Conservation (phyloP, 2,797 vertebrate genomes). For the Lithobates pipiens region DNA sequence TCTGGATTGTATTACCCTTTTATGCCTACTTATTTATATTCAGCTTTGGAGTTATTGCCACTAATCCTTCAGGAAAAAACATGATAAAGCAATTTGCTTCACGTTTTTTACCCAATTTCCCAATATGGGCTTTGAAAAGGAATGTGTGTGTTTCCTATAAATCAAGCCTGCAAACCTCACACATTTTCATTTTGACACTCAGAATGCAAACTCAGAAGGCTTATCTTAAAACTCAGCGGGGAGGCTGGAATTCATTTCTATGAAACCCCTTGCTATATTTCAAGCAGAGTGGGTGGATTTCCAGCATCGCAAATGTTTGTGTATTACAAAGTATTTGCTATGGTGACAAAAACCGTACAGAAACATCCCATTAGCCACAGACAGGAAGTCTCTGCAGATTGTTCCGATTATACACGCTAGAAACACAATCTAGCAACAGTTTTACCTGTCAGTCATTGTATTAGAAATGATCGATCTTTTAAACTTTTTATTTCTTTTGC, state of each 20-base stretch:
- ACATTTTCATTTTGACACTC: constrained; percentile 74
- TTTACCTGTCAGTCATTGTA: constrained; percentile 71
- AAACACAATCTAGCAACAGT: constrained; percentile 74
- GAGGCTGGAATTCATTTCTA: constrained; percentile 81
- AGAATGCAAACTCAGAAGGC: constrained; percentile 76
- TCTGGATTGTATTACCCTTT: constrained; percentile 35
- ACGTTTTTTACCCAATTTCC: constrained; percentile 33
- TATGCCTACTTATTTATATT: constrained; percentile 9
- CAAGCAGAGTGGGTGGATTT: constrained; percentile 84
- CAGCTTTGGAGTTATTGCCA: constrained; percentile 17
- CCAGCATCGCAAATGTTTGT: constrained; percentile 83
- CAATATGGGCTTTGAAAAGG: constrained; percentile 9
- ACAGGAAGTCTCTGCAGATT: constrained; percentile 80
- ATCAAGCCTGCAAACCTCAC: constrained; percentile 68
- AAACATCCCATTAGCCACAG: constrained; percentile 83
- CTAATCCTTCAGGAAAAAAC: constrained; percentile 14
- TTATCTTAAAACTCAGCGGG: constrained; percentile 81
- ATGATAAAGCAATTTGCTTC: constrained; percentile 30
- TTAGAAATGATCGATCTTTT: constrained; percentile 48
- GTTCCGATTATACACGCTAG: constrained; percentile 81
- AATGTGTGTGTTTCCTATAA: constrained; percentile 70
- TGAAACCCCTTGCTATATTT: constrained; percentile 81
- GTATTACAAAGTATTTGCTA: constrained; percentile 83
- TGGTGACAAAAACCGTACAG: constrained; percentile 82
- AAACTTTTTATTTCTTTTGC: constrained; percentile 15